A percentile compares a stretch with the other conserved stretches of the same genome.
These are phyloP conservation scores for Tenebrosternarchus preto DNA, from an alignment of 2,113 vertebrate genomes.

Conservation along the genomic window DNA sequence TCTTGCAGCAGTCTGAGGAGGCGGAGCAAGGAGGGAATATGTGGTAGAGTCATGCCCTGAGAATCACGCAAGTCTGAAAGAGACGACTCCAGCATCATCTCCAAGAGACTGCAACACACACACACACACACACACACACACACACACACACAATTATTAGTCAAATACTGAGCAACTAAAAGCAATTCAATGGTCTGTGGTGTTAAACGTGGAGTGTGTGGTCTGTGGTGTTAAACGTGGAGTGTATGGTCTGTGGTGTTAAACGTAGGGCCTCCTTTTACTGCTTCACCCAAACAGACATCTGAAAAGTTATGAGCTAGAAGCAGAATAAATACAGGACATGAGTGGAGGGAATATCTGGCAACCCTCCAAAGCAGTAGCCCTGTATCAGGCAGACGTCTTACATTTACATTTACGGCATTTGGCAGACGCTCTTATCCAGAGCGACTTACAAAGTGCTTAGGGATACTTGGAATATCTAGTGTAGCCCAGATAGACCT, in stretches of 20 bases:
- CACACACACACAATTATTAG: neutral
- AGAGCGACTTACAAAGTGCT: too few species aligned
- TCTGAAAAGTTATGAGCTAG: neutral
- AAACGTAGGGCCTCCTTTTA: too few species aligned
- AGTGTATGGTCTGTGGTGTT: too few species aligned
- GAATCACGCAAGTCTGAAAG: slow-evolving; percentile 86
- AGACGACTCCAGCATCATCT: slow-evolving; percentile 98
- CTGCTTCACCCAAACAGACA: too few species aligned
- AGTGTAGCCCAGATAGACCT: too few species aligned
- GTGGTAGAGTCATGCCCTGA: slow-evolving; percentile 67
- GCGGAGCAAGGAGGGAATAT: slow-evolving; percentile 83
- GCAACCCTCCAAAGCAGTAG: slow-evolving; percentile 1
- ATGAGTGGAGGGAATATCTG: neutral
- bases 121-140: slow-evolving; percentile 15
- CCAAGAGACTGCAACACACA: slow-evolving; percentile 80
- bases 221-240: too few species aligned
- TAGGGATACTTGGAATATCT: too few species aligned
- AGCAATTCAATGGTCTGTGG: too few species aligned
- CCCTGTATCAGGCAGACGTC: neutral
- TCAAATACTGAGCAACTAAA: too few species aligned
- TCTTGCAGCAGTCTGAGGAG: slow-evolving; percentile 95
- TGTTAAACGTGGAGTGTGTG: too few species aligned
- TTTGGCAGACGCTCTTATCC: too few species aligned
- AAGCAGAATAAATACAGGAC: neutral
- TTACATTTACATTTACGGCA: too few species aligned